Evolutionary conservation across 1,140 invertebrate species (phyloP).

Genomic region (Aradophagus sp.): DNA sequence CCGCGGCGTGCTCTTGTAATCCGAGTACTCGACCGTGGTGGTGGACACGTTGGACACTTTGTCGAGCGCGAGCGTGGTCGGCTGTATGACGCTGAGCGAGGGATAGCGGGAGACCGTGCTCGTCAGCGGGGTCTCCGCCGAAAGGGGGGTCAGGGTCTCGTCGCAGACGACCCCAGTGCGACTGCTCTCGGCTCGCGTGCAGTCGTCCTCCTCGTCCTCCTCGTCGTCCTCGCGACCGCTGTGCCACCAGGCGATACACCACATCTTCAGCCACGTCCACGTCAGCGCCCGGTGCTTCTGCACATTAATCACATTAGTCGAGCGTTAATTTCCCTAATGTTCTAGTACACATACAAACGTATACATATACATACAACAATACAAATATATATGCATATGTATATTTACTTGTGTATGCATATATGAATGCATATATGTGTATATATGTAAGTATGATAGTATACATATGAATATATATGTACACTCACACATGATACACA

Average conservation of each 20-base stretch:
- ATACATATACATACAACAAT: no score
- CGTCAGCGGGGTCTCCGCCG: conserved; percentile 88
- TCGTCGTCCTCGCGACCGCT: conserved; percentile 86
- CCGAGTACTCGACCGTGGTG: conserved; percentile 45
- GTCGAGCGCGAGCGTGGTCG: conserved; percentile 75
- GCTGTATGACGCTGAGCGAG: conserved; percentile 87
- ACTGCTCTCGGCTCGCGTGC: conserved; percentile 79
- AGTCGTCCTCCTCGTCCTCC: conserved; percentile 81
- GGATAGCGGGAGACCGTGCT: conserved; percentile 88
- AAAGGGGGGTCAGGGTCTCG: conserved; percentile 83
- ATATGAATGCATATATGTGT: no score
- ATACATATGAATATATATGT: no score
- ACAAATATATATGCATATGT: no score
- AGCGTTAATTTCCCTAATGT: no score
- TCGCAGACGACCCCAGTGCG: conserved; percentile 82
- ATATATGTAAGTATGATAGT: no score
- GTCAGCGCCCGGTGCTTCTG: conserved; percentile 75
- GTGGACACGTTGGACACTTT: conserved; percentile 39
- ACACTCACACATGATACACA: no score
- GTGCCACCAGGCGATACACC: conserved; percentile 91
- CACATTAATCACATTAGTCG: no score
- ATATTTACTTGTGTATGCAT: no score
- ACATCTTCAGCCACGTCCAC: conserved; percentile 81
- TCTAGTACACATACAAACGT: no score
- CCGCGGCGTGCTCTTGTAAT: conserved; percentile 62